Evolutionary conservation across 2,888 invertebrate genomes (phyloP).

Genomic region (Tetanocera ferruginea): DNA sequence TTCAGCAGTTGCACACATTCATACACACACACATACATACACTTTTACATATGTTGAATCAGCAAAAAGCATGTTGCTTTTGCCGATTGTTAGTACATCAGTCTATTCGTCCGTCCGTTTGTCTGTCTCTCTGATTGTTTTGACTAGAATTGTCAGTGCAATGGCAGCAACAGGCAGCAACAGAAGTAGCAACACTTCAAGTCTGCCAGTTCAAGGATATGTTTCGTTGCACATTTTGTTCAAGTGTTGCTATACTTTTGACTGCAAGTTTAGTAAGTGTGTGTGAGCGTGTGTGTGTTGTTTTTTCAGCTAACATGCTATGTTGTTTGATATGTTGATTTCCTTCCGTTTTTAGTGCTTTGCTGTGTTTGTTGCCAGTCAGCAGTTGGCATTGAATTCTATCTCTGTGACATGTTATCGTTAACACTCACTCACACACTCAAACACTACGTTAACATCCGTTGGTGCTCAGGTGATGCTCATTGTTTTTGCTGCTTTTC

Average conservation of each 20-base stretch:
- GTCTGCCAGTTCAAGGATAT: slow-evolving; percentile 32
- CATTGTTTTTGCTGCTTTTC: slow-evolving; percentile 9
- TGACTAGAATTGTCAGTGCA: slow-evolving; percentile 52
- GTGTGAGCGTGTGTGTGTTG: slow-evolving; percentile 14
- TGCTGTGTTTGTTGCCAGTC: background rate
- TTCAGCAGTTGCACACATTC: background rate
- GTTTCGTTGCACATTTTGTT: slow-evolving; percentile 11
- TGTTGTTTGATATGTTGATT: slow-evolving; percentile 16
- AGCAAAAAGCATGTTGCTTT: background rate
- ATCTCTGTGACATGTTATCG: background rate
- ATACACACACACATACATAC: background rate
- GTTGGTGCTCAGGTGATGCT: background rate
- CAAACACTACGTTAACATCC: background rate
- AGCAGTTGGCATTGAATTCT: slow-evolving; percentile 21
- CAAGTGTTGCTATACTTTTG: slow-evolving; percentile 12
- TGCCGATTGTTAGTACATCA: slow-evolving; percentile 14
- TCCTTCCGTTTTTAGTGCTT: slow-evolving; percentile 17
- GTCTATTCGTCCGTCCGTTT: slow-evolving; percentile 22
- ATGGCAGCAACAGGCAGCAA: slow-evolving; percentile 16
- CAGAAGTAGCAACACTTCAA: slow-evolving; percentile 29
- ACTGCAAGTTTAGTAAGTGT: background rate
- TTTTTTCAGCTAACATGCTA: background rate
- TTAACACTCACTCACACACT: background rate
- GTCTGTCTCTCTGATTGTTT: slow-evolving; percentile 52
- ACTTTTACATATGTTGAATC: no score